Base-by-base conservation (phyloP, 2,113 vertebrate genomes). In the Naja naja region DNA sequence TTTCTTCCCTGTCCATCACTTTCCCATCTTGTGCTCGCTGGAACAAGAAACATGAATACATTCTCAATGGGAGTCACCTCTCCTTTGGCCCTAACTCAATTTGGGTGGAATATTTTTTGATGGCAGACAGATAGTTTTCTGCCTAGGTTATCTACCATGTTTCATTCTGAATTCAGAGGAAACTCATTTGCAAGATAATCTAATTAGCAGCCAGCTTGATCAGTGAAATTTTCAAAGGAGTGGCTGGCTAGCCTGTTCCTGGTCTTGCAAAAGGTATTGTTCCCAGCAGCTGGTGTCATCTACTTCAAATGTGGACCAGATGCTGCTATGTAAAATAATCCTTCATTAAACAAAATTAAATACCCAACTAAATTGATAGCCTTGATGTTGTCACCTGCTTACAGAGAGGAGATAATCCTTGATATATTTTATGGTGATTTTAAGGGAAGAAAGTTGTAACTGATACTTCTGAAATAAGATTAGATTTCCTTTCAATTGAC, bases 331-430 rank as follows among this genome's bases (percentile, higher is more conserved):
- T 92, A 52, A 90, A 39, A 34, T 12, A n/a, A 88, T 81, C 52
- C 3, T 87, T 87, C 94, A 92, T 94, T 91, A 93, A 60, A 81
- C 34, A 39, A 81, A 81, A 81, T 81, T 81, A 81, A 89, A 89
- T 81, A 89, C 30, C 43, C n/a, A 7, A 43, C 87, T 55, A 23
- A 53, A 45, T 30, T 81, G 87, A 81, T 64, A 89, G 64, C n/a
- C 69, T 93, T 95, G 81, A 91, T 96, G 96, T 22, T 81, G 95
- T 89, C 85, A 96, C 89, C 85, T 90, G 89, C 93, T 95, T 95
- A 49, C 54, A 94, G 55, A 25, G 81, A 91, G 85, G 39, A 54
- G 54, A 25, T 14, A 94, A 88, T 43, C 74, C 74, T 49, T 55
- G 52, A 55, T 55, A 3, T 14, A 89, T 92, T 92, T 39, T 92